These are phyloP conservation scores for Smutsia gigantea DNA, from an alignment of 2,797 vertebrate species.

Conservation along the genomic window DNA sequence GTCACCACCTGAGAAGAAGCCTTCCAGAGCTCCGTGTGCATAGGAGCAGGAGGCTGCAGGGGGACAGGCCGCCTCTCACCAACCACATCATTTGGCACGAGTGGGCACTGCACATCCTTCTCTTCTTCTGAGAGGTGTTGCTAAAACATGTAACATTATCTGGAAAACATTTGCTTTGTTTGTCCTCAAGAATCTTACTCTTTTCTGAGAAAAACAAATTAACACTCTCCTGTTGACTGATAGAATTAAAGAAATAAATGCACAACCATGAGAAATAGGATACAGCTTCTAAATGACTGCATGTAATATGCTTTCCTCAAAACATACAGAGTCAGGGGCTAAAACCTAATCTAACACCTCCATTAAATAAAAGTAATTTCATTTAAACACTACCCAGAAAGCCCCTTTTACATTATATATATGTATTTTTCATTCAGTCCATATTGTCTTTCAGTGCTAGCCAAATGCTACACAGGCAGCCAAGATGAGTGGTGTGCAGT, in stretches of 20 bases:
- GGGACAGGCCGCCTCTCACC: not conserved
- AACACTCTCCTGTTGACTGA: not conserved
- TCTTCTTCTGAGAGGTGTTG: not conserved
- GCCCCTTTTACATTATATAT: not conserved
- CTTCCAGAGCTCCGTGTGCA: not conserved
- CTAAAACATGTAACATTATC: not conserved
- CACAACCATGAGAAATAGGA: not conserved
- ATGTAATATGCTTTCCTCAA: not conserved
- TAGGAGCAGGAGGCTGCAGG: fast-evolving
- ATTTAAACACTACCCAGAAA: not conserved
- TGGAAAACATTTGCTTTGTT: not conserved
- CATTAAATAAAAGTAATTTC: not conserved
- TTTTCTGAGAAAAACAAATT: not conserved
- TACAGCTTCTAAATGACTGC: not conserved
- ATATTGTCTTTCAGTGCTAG: not conserved
- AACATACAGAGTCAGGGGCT: not conserved
- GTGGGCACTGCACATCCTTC: fast-evolving
- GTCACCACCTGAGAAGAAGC: not conserved
- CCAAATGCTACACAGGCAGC: not conserved
- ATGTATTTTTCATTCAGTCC: not conserved
- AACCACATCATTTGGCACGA: too few species aligned
- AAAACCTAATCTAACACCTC: not conserved
- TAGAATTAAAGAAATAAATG: not conserved
- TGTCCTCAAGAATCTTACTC: not conserved
- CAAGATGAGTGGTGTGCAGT: not conserved